Percentiles rank a stretch among this genome's conserved stretches.
phyloP scores from a whole-genome alignment of 2,113 vertebrate genomes.

The Psophia crepitans region DNA sequence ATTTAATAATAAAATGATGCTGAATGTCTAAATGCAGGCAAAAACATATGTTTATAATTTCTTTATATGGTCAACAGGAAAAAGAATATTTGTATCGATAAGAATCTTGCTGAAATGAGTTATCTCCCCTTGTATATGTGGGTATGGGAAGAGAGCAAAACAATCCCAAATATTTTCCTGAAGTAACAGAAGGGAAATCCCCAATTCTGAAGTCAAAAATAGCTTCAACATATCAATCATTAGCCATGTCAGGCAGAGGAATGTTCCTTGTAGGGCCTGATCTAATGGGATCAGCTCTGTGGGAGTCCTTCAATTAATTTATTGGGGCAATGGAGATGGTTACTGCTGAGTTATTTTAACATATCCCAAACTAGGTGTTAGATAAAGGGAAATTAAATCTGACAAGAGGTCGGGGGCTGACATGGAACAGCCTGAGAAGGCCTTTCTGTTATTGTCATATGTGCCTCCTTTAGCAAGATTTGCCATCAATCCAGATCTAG shows the following conservation, averaged over 20 bases:
- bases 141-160: not conserved
- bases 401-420: not conserved
- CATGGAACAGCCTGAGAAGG: not conserved
- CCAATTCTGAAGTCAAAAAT: not conserved
- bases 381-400: not conserved
- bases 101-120: not conserved
- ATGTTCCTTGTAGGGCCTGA: not conserved
- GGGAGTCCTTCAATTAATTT: not conserved
- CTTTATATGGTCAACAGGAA: not conserved
- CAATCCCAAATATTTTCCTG: not conserved
- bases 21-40: not conserved
- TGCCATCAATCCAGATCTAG: not conserved
- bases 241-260: not conserved
- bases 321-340: not conserved
- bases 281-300: not conserved
- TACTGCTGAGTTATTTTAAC: not conserved
- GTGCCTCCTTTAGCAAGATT: not conserved
- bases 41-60: not conserved
- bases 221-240: not conserved
- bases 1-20: not conserved
- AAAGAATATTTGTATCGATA: not conserved
- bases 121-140: not conserved
- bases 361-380: not conserved
- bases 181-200: not conserved
- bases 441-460: not conserved